These are phyloP conservation scores for Zonotrichia albicollis DNA, from an alignment of 2,797 vertebrate genomes.

Conservation along the genomic window DNA sequence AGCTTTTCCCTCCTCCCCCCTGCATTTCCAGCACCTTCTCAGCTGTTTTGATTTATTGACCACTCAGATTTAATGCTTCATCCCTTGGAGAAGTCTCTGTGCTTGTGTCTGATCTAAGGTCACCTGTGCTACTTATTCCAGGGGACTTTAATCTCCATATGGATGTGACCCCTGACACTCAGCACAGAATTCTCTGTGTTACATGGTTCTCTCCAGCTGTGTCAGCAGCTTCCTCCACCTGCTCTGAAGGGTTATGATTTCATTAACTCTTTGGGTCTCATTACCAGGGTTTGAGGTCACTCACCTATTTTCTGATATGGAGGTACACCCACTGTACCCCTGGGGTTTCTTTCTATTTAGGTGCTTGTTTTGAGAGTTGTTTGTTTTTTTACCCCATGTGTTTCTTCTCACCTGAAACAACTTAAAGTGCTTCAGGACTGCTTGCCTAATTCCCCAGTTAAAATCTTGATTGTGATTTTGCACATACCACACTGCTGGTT, in stretches of 20 bases:
- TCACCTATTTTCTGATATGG: conserved; percentile 3
- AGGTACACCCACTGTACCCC: background rate
- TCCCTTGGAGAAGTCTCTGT: conserved; percentile 15
- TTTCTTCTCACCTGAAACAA: background rate
- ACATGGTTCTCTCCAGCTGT: conserved; percentile 39
- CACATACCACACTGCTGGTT: background rate
- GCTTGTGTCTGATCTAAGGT: conserved; percentile 64
- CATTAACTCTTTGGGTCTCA: conserved; percentile 55
- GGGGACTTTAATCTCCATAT: conserved; percentile 67
- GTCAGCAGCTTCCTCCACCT: conserved; percentile 35
- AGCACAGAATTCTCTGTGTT: conserved; percentile 55
- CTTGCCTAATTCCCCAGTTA: background rate
- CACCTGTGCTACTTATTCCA: conserved; percentile 61
- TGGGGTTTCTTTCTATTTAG: background rate
- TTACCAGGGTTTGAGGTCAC: conserved; percentile 37
- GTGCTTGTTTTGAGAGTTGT: background rate
- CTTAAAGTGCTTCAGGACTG: background rate
- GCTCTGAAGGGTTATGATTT: conserved; percentile 51
- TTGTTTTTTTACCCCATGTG: background rate
- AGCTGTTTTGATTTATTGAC: conserved; percentile 65
- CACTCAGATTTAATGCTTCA: conserved; percentile 11
- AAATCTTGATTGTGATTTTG: background rate
- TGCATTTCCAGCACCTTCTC: conserved; percentile 27
- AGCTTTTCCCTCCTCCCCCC: background rate
- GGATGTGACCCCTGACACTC: conserved; percentile 56